Base-by-base conservation (phyloP, 2,797 vertebrate species). In the Poecilia wingei region DNA sequence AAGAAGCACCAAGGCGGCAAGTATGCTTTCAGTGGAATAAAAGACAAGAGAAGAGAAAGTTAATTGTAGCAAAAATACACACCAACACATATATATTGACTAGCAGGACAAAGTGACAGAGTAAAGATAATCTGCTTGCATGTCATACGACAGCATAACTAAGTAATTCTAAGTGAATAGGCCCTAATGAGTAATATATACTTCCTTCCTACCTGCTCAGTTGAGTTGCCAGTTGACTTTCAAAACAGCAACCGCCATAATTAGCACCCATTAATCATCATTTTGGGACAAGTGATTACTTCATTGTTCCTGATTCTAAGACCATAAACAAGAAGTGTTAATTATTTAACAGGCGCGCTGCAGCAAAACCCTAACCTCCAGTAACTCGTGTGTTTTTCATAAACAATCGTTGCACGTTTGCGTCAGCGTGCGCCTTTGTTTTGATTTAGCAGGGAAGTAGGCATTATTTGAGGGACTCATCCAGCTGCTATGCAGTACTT, bases 401-500 rank as follows among this genome's bases (percentile, higher is more conserved):
- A 36, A 72, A 75, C 77, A 64, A 53, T 80, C 72, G 41, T 13
- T 8, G 81, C 22, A 45, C 49, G 1, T 47, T 76, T 76, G 28
- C 51, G 71, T 79, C 77, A 68, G 70, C 66, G 6, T 51, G 57
- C 68, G 8, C 43, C 36, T 47, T 80, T 47, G 59, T 57, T 43
- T 72, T 77, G 41, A 76, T 47, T 75, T 25, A 36, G 22, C 12
- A 83, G 70, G 41, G 75, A 76, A 85, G 77, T 9, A 25, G 12
- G 75, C 80, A 79, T 82, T 80, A 59, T 80, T 75, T 68, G 55
- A 72, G n/a, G 16, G 20, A 53, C 84, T 84, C 66, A 74, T 87
- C 68, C 76, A 76, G 82, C 89, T 78, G 86, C 88, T 71, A 3
- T 36, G 79, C 84, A 82, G 84, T 61, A 73, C 80, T 90, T 79